Conservation (phyloP, 2,797 vertebrate genomes). For the Gambelia wislizenii region DNA sequence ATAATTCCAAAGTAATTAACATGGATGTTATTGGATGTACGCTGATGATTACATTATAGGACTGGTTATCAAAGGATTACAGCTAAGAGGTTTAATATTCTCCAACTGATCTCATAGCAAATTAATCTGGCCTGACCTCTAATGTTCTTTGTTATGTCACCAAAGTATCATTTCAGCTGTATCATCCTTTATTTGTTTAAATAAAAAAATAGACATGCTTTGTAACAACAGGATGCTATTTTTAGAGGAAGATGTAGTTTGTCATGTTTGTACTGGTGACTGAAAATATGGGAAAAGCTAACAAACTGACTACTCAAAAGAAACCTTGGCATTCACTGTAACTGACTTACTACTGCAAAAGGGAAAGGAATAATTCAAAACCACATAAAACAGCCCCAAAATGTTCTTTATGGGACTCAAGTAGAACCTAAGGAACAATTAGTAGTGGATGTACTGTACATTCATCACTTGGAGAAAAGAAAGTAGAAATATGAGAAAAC, state of each 20-base stretch:
- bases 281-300: neutral
- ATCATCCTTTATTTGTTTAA: slow-evolving; percentile 52
- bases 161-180: slow-evolving; percentile 58
- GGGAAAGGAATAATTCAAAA: neutral
- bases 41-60: slow-evolving; percentile 70
- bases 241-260: slow-evolving; percentile 28
- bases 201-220: neutral
- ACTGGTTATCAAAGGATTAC: slow-evolving; percentile 70
- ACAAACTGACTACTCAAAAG: neutral
- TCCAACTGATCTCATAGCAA: slow-evolving; percentile 67
- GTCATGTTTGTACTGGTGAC: fast-evolving
- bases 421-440: neutral
- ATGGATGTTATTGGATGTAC: slow-evolving; percentile 67
- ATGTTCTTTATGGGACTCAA: slow-evolving; percentile 3
- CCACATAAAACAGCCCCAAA: fast-evolving
- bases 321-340: neutral
- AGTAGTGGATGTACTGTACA: neutral
- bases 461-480: neutral
- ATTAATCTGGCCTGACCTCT: slow-evolving; percentile 71
- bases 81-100: slow-evolving; percentile 74
- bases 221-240: slow-evolving; percentile 8
- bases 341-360: fast-evolving
- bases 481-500: neutral
- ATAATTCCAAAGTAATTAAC: slow-evolving; percentile 67
- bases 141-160: slow-evolving; percentile 77